Evolutionary conservation across 2,888 invertebrate species (phyloP).

Genomic region (Trichopoda pennipes): DNA sequence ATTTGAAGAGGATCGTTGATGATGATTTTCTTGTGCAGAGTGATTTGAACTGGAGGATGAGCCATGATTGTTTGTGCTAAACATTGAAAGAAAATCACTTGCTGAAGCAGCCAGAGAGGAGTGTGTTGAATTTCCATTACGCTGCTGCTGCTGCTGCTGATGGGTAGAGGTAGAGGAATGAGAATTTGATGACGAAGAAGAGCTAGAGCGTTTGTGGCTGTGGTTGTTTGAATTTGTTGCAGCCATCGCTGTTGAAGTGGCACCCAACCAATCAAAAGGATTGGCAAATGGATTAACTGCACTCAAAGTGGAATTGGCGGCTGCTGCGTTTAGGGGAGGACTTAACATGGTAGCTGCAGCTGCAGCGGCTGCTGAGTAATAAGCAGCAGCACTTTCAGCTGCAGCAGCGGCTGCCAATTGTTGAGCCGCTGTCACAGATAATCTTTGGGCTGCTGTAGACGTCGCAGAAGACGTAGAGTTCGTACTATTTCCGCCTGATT

Average conservation of each 20-base stretch:
- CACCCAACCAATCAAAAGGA: conserved; percentile 72
- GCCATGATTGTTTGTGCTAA: conserved; percentile 43
- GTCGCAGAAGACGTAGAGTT: conserved; percentile 20
- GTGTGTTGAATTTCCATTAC: conserved; percentile 32
- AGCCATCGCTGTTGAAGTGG: conserved; percentile 55
- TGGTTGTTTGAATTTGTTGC: conserved; percentile 22
- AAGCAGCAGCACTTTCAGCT: conserved; percentile 77
- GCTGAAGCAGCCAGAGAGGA: conserved; percentile 58
- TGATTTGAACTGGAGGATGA: conserved; percentile 34
- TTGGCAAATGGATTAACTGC: conserved; percentile 73
- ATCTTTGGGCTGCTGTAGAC: conserved; percentile 48
- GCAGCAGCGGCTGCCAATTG: conserved; percentile 77
- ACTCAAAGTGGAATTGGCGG: conserved; percentile 70
- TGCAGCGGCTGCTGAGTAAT: conserved; percentile 74
- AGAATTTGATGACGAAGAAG: conserved; percentile 33
- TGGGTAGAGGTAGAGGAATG: conserved; percentile 50
- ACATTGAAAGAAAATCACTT: conserved; percentile 63
- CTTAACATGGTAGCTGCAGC: conserved; percentile 79
- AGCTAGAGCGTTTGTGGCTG: conserved; percentile 34
- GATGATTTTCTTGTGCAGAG: conserved; percentile 50
- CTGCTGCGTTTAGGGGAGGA: conserved; percentile 75
- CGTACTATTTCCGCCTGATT: conserved; percentile 53
- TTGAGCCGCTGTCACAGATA: conserved; percentile 73
- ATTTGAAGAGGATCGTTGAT: conserved; percentile 69
- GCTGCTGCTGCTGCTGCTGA: no score